A percentile compares a stretch with the other conserved stretches of the same genome.
Evolutionary conservation across 2,888 invertebrate genomes (phyloP).

Genomic region (Trissoscelio sp.): DNA sequence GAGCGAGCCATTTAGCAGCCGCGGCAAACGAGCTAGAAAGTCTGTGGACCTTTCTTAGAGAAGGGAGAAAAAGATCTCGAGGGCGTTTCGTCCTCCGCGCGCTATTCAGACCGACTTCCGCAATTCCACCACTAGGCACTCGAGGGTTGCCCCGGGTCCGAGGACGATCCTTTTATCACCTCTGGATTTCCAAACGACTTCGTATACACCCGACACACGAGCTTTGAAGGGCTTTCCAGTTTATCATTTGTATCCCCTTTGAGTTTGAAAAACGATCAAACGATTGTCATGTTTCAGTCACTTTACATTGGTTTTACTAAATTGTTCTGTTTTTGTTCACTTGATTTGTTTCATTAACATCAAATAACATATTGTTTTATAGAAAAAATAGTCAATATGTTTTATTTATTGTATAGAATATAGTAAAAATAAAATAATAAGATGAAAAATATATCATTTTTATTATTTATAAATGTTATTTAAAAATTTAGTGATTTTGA

Average conservation of each 20-base stretch:
- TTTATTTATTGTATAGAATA: too few species aligned
- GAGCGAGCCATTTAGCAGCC: slow-evolving; percentile 69
- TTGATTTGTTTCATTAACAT: background rate
- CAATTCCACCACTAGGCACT: slow-evolving; percentile 53
- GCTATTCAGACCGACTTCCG: slow-evolving; percentile 55
- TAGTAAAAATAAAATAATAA: too few species aligned
- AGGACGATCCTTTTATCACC: slow-evolving; percentile 55
- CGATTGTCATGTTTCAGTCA: slow-evolving; percentile 6
- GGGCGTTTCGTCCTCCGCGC: slow-evolving; percentile 42
- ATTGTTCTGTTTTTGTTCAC: background rate
- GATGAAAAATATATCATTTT: too few species aligned
- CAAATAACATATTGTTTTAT: too few species aligned
- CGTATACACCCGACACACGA: slow-evolving; percentile 28
- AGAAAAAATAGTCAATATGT: too few species aligned
- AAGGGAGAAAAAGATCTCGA: slow-evolving; percentile 48
- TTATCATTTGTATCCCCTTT: slow-evolving; percentile 23
- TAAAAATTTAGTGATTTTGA: too few species aligned
- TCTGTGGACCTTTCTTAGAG: slow-evolving; percentile 35
- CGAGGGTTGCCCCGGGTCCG: slow-evolving; percentile 20
- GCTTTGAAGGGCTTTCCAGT: slow-evolving; percentile 33
- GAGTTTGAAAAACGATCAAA: slow-evolving; percentile 25
- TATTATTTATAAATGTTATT: too few species aligned
- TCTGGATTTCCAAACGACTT: slow-evolving; percentile 35
- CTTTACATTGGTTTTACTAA: slow-evolving; percentile 2
- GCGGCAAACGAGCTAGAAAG: slow-evolving; percentile 37